Percentiles rank a stretch among this genome's conserved stretches.
Conservation (phyloP, 2,888 invertebrate genomes). For the Troides oblongomaculatus region DNA sequence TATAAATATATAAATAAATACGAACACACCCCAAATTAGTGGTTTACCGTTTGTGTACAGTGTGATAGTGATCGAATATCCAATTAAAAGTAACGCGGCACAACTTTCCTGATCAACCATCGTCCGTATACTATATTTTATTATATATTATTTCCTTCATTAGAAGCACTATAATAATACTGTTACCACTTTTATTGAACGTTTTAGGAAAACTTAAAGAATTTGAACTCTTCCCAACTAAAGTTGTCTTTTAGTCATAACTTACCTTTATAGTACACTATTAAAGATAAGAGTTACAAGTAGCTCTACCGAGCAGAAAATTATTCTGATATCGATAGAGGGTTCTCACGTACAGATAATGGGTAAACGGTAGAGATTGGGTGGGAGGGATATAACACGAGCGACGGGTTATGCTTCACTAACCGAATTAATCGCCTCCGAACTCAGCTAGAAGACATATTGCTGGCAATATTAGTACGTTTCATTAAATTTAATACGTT, state of each 20-base stretch:
- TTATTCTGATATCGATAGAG: slow-evolving; percentile 26
- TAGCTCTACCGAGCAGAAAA: slow-evolving; percentile 23
- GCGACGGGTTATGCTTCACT: slow-evolving; percentile 22
- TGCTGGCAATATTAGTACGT: slow-evolving; percentile 11
- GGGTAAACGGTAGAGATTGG: slow-evolving; percentile 28
- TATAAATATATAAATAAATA: neutral
- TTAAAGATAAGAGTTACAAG: slow-evolving; percentile 25
- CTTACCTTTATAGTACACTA: slow-evolving; percentile 6
- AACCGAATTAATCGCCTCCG: slow-evolving; percentile 27
- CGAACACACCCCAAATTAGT: neutral
- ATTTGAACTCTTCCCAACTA: slow-evolving; percentile 2
- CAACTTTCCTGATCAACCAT: neutral
- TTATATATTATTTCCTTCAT: neutral
- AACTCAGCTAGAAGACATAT: slow-evolving; percentile 19
- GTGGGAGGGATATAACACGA: slow-evolving; percentile 24
- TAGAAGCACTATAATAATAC: neutral
- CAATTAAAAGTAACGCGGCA: neutral
- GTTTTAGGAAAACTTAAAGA: neutral
- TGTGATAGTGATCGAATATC: neutral
- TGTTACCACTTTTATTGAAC: neutral
- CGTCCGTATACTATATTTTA: neutral
- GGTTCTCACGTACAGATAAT: slow-evolving; percentile 29
- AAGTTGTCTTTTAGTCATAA: slow-evolving; percentile 9
- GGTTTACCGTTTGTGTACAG: neutral
- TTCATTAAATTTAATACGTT: neutral